Conservation (phyloP, 2,797 vertebrate species). For the Antrozous pallidus region DNA sequence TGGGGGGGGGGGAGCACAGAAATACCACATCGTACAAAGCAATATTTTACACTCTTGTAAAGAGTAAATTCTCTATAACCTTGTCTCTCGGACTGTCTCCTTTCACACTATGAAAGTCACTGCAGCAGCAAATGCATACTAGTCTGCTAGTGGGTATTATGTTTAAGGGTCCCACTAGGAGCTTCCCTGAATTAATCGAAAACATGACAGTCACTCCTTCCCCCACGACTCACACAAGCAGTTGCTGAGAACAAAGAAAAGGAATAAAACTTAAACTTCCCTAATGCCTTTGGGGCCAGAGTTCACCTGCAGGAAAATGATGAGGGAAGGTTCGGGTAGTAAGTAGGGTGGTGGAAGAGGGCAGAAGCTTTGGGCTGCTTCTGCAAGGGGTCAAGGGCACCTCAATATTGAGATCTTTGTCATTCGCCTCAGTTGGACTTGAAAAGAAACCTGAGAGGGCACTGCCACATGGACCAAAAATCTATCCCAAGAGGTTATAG, state of each 20-base stretch:
- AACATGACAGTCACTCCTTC: neutral
- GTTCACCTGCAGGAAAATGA: neutral
- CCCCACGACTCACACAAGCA: neutral
- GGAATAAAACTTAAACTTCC: neutral
- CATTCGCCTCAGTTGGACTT: neutral
- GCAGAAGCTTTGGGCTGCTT: neutral
- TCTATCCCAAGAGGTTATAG: neutral
- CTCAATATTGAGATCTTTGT: neutral
- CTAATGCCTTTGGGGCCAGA: neutral
- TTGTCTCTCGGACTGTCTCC: neutral
- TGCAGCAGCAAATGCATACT: neutral
- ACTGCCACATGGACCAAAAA: neutral
- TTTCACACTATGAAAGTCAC: neutral
- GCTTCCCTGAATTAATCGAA: neutral
- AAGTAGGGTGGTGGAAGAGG: neutral
- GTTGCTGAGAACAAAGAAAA: neutral
- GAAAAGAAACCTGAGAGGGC: neutral
- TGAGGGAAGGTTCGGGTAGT: neutral
- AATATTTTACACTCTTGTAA: conserved; percentile 34
- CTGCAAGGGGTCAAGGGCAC: neutral
- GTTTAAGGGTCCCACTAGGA: neutral
- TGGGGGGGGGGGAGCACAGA: neutral
- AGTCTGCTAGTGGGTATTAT: neutral
- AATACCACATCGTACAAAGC: conserved; percentile 31
- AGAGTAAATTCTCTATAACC: neutral